Conservation (phyloP, 2,113 vertebrate species). For the Nettapus auritus region DNA sequence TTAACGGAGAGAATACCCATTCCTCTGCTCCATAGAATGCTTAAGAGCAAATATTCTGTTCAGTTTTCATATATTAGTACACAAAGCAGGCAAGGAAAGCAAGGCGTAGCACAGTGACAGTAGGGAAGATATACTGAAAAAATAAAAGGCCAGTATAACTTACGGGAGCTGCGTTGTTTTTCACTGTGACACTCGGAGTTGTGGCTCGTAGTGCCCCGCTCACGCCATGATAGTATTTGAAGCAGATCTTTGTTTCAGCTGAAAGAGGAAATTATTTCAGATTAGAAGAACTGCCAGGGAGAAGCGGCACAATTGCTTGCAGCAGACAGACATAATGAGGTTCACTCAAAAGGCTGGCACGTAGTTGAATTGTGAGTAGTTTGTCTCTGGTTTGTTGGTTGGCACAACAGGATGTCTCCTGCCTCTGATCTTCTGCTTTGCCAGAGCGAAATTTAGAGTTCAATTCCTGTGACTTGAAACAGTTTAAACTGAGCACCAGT, state of each 20-base stretch:
- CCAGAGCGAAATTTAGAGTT: neutral
- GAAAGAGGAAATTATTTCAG: slow-evolving; percentile 32
- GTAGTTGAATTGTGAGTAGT: neutral
- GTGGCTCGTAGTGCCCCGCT: slow-evolving; percentile 92
- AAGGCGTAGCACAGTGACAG: neutral
- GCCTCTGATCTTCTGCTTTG: neutral
- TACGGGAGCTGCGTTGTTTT: slow-evolving; percentile 85
- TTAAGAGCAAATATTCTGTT: neutral
- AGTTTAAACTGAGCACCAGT: neutral
- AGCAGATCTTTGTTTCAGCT: slow-evolving; percentile 98
- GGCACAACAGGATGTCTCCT: neutral
- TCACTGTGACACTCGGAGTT: slow-evolving; percentile 92
- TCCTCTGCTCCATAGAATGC: neutral
- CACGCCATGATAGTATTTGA: slow-evolving; percentile 97
- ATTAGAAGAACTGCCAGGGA: neutral
- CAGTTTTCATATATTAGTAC: neutral
- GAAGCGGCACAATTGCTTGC: neutral
- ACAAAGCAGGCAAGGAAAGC: neutral
- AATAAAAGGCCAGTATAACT: slow-evolving; percentile 63
- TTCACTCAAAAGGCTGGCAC: neutral
- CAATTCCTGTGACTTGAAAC: neutral
- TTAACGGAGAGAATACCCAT: neutral
- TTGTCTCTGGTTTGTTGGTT: neutral
- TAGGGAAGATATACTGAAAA: neutral
- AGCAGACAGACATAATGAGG: neutral